Conservation (phyloP, 2,113 vertebrate species). For the Telmatochromis brichardi region DNA sequence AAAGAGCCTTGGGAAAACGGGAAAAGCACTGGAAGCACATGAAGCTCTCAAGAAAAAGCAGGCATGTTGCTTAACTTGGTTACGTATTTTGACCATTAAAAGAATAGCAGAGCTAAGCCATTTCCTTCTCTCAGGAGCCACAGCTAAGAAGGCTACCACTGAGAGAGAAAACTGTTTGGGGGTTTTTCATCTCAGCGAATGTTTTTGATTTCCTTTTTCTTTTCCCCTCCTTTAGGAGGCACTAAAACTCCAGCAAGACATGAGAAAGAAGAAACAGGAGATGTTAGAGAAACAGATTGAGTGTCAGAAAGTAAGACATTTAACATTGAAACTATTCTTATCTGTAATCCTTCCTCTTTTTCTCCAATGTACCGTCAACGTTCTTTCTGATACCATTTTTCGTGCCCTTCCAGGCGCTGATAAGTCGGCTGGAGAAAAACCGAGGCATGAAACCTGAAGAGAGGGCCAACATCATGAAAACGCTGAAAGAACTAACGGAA, state of each 20-base stretch:
- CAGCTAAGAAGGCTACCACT: background rate
- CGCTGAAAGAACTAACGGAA: conserved; percentile 88
- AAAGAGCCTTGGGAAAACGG: conserved; percentile 76
- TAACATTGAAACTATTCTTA: background rate
- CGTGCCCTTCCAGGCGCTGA: conserved; percentile 77
- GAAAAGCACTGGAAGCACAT: conserved; percentile 84
- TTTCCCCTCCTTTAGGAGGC: conserved; percentile 75
- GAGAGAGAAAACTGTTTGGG: background rate
- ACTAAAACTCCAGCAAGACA: conserved; percentile 93
- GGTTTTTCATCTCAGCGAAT: background rate
- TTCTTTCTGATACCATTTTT: background rate
- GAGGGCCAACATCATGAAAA: conserved; percentile 93
- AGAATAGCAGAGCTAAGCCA: background rate
- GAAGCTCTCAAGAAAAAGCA: conserved; percentile 94
- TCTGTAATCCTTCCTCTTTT: background rate
- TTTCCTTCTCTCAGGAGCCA: background rate
- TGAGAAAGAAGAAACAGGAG: conserved; percentile 98
- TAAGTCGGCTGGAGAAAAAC: conserved; percentile 93
- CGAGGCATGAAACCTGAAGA: conserved; percentile 93
- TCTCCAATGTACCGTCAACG: background rate
- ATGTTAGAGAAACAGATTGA: conserved; percentile 95
- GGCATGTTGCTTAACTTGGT: conserved; percentile 52
- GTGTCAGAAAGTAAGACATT: conserved; percentile 86
- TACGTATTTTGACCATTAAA: background rate
- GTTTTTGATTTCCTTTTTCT: background rate